These are phyloP conservation scores for Metalampra italica DNA, from an alignment of 2,888 invertebrate species.

Conservation along the genomic window DNA sequence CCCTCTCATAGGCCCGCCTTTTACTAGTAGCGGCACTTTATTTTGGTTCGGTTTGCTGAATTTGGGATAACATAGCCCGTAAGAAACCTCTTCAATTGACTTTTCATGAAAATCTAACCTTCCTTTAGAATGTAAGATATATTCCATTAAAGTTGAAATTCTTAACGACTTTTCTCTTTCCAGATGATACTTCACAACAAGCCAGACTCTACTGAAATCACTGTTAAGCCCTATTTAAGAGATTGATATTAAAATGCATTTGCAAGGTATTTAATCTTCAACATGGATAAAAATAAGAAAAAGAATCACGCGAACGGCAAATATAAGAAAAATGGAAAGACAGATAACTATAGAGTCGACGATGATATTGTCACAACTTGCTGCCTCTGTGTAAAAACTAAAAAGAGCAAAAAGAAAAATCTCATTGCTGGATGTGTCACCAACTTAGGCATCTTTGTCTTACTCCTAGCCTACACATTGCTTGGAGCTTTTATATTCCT, in stretches of 20 bases:
- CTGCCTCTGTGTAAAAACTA: constrained; percentile 71
- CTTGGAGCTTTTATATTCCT: constrained; percentile 89
- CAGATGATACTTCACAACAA: constrained; percentile 29
- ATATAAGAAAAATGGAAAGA: constrained; percentile 65
- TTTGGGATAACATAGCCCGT: constrained; percentile 33
- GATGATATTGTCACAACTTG: constrained; percentile 67
- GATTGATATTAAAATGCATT: constrained; percentile 20
- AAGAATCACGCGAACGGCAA: constrained; percentile 67
- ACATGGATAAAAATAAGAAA: constrained; percentile 71
- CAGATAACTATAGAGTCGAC: constrained; percentile 51
- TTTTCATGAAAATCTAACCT: constrained; percentile 16
- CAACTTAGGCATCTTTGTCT: constrained; percentile 88
- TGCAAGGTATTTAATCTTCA: constrained; percentile 19
- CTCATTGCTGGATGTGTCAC: constrained; percentile 84
- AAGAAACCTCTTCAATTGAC: constrained; percentile 20
- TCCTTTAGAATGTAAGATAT: neutral
- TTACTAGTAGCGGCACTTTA: constrained; percentile 48
- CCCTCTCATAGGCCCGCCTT: constrained; percentile 43
- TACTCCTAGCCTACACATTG: constrained; percentile 87
- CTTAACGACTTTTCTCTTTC: constrained; percentile 19
- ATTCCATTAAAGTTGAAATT: constrained; percentile 17
- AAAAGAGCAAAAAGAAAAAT: constrained; percentile 68
- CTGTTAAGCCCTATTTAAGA: too few relatives aligned
- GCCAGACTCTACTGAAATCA: too few relatives aligned
- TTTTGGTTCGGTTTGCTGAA: constrained; percentile 35